A percentile compares a stretch with the other conserved stretches of the same genome.
Evolutionary conservation across 1,140 invertebrate genomes (phyloP).

Genomic region (Tenebrio molitor): DNA sequence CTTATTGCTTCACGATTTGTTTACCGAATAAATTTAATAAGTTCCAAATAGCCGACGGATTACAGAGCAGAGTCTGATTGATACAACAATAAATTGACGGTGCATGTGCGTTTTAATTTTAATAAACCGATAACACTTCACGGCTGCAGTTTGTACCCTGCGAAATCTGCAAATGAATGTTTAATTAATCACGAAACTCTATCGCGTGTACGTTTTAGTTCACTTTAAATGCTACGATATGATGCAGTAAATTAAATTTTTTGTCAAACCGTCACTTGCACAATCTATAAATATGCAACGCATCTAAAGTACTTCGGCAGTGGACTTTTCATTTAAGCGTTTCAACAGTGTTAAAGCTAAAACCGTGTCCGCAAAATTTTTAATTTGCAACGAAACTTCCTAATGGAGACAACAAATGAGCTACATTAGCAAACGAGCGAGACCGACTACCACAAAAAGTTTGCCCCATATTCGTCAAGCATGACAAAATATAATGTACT

Average conservation of each 20-base stretch:
- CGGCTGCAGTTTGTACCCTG: not conserved
- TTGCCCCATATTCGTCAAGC: no score
- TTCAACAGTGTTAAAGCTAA: no score
- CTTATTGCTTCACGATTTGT: not conserved
- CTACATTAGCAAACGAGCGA: no score
- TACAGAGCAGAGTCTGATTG: not conserved
- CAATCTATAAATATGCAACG: no score
- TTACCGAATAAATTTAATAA: not conserved
- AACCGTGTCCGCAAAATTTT: no score
- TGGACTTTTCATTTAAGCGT: no score
- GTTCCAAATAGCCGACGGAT: not conserved
- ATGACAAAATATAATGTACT: no score
- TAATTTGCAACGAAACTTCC: no score
- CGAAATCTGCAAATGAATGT: slow-evolving; percentile 31
- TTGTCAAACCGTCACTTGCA: not conserved
- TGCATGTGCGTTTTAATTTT: not conserved
- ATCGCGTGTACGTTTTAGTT: not conserved
- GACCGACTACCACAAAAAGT: no score
- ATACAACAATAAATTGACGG: not conserved
- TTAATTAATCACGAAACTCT: slow-evolving; percentile 29
- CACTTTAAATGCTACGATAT: not conserved
- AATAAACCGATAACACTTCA: not conserved
- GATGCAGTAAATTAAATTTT: slow-evolving; percentile 9
- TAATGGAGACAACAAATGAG: no score
- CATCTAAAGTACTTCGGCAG: no score